Conservation (phyloP, 2,888 invertebrate genomes). For the Agapetus fuscipes region DNA sequence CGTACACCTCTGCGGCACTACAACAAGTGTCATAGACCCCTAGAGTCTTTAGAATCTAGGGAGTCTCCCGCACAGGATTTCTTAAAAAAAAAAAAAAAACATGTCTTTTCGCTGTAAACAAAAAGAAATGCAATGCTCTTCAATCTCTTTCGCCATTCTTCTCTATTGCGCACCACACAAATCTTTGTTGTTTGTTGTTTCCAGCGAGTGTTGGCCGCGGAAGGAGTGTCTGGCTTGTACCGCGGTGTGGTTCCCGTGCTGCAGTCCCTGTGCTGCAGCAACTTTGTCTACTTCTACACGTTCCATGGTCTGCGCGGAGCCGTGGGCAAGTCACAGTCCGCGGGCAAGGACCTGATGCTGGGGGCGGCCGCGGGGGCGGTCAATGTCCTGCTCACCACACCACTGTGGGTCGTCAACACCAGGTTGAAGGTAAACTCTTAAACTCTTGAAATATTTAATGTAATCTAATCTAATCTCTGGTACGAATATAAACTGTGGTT, state of each 20-base stretch:
- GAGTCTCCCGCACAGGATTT: too few relatives aligned
- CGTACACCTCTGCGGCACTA: too few relatives aligned
- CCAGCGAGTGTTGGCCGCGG: conserved; percentile 53
- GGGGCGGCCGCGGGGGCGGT: conserved; percentile 73
- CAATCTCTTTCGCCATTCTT: too few relatives aligned
- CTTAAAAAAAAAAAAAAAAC: too few relatives aligned
- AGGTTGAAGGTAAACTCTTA: conserved; percentile 75
- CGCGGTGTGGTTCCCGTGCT: conserved; percentile 74
- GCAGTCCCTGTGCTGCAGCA: conserved; percentile 76
- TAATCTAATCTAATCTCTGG: too few relatives aligned
- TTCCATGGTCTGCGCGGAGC: conserved; percentile 72
- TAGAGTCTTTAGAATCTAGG: too few relatives aligned
- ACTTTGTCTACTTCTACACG: conserved; percentile 92
- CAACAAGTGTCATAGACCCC: too few relatives aligned
- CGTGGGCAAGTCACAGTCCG: conserved; percentile 38
- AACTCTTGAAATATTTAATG: too few relatives aligned
- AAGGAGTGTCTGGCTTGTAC: conserved; percentile 60
- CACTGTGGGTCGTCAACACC: conserved; percentile 89
- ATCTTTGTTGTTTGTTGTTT: not conserved
- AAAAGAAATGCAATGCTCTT: too few relatives aligned
- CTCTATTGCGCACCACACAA: not conserved
- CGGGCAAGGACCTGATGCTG: conserved; percentile 62
- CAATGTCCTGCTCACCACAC: conserved; percentile 79
- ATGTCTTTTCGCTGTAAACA: too few relatives aligned
- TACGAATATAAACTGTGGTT: too few relatives aligned